phyloP scores from a whole-genome alignment of 30 jellyfish, hydroid and myxozoan species.

The Chrysaora quinquecirrha region DNA sequence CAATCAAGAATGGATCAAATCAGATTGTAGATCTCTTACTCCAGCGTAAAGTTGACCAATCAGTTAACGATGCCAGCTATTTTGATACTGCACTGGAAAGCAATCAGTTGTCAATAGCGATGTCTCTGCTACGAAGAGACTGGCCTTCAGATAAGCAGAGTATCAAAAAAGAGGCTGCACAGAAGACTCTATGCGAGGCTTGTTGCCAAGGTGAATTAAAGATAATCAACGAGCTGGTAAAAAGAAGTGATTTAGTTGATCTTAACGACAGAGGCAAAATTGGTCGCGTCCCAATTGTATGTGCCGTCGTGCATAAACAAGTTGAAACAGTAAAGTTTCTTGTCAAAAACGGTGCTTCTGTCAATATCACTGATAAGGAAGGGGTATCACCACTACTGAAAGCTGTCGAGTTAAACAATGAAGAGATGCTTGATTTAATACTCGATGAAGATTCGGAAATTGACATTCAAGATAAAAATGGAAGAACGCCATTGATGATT shows the following conservation, averaged over 20 bases:
- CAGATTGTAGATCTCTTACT: constrained; percentile 27
- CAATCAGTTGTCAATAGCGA: constrained; percentile 6
- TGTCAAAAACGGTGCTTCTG: constrained; percentile 28
- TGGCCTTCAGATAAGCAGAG: constrained; percentile 22
- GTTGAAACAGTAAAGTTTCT: constrained; percentile 45
- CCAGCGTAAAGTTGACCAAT: neutral
- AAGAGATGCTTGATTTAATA: constrained; percentile 54
- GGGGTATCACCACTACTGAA: constrained; percentile 44
- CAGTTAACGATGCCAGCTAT: neutral
- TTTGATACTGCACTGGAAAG: constrained; percentile 50
- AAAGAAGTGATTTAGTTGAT: neutral
- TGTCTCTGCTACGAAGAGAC: neutral
- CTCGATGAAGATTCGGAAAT: constrained; percentile 62
- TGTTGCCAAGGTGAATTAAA: constrained; percentile 43
- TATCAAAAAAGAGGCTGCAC: neutral
- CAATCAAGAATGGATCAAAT: constrained; percentile 8
- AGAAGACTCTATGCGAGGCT: constrained; percentile 52
- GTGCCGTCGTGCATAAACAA: constrained; percentile 41
- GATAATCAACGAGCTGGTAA: constrained; percentile 23
- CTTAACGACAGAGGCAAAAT: constrained; percentile 8
- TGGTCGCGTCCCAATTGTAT: constrained; percentile 53
- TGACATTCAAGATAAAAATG: constrained; percentile 52
- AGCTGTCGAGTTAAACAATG: constrained; percentile 28
- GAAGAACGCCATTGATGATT: constrained; percentile 39
- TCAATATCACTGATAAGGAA: constrained; percentile 21